Conservation (phyloP, 2,797 vertebrate genomes). For the Pipistrellus kuhlii region DNA sequence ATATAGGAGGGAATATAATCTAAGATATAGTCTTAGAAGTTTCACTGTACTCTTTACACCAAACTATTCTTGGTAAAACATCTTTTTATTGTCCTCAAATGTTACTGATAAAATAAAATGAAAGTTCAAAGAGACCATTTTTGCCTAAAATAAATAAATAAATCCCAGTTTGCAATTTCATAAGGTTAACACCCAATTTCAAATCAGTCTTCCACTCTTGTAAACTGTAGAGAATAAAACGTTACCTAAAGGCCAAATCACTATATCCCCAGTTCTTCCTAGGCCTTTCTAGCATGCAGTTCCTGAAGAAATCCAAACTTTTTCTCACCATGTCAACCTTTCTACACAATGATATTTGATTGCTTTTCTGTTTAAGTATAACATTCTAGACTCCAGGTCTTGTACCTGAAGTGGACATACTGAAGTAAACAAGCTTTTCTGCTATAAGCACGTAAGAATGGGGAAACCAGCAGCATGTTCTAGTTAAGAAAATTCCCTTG, state of each 20-base stretch:
- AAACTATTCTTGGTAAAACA: not conserved
- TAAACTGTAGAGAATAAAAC: not conserved
- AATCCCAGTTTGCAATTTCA: not conserved
- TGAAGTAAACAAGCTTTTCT: not conserved
- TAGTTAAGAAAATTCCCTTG: not conserved
- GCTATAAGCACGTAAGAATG: not conserved
- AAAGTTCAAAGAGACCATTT: not conserved
- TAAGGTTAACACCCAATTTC: not conserved
- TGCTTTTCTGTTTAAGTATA: not conserved
- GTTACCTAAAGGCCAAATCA: not conserved
- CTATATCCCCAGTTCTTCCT: not conserved
- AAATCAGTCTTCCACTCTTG: not conserved
- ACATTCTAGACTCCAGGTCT: not conserved
- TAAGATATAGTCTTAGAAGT: not conserved
- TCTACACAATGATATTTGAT: not conserved
- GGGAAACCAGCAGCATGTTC: not conserved
- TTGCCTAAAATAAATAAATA: not conserved
- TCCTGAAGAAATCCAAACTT: not conserved
- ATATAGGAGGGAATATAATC: not conserved
- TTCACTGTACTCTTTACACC: not conserved
- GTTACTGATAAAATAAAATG: conserved; percentile 32
- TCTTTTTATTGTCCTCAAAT: conserved; percentile 7
- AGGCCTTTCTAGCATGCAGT: not conserved
- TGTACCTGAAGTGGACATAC: not conserved
- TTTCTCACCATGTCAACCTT: not conserved